Conservation (phyloP, 92 coral and sea anemone species). For the Montipora capitata region DNA sequence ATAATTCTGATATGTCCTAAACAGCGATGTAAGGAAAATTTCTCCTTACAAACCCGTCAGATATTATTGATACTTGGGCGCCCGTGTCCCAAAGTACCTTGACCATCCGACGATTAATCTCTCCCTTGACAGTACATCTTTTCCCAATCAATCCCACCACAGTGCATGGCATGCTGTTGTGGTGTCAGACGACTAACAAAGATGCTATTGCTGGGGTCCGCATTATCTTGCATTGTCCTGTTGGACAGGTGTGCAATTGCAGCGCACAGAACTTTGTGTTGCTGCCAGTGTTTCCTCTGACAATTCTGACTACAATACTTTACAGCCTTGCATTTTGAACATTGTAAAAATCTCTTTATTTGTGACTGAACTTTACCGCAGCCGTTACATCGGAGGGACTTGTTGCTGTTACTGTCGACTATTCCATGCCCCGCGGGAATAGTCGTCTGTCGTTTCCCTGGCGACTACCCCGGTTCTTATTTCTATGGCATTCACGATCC, state of each 20-base stretch:
- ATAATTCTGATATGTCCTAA: no score
- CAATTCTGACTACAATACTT: conserved; percentile 47
- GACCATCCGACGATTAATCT: conserved; percentile 39
- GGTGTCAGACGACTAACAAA: conserved; percentile 53
- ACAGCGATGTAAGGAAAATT: no score
- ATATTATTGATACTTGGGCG: conserved; percentile 32
- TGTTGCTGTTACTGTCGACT: no score
- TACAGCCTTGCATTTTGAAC: conserved; percentile 41
- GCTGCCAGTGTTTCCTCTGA: conserved; percentile 58
- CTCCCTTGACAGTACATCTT: conserved; percentile 57
- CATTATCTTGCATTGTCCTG: background rate
- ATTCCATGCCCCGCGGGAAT: no score
- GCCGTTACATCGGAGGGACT: no score
- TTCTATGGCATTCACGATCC: no score
- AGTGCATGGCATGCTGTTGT: conserved; percentile 6
- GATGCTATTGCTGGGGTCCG: background rate
- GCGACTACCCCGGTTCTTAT: no score
- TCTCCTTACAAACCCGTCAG: no score
- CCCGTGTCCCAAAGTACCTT: conserved; percentile 74
- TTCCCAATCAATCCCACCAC: conserved; percentile 65
- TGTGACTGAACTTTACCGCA: no score
- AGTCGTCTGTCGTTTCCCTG: no score
- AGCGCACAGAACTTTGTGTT: conserved; percentile 54
- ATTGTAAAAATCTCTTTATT: conserved; percentile 12
- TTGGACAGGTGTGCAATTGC: conserved; percentile 33